These are phyloP conservation scores for Nasonia vitripennis DNA, from an alignment of 1,140 invertebrate species.

Conservation along the genomic window DNA sequence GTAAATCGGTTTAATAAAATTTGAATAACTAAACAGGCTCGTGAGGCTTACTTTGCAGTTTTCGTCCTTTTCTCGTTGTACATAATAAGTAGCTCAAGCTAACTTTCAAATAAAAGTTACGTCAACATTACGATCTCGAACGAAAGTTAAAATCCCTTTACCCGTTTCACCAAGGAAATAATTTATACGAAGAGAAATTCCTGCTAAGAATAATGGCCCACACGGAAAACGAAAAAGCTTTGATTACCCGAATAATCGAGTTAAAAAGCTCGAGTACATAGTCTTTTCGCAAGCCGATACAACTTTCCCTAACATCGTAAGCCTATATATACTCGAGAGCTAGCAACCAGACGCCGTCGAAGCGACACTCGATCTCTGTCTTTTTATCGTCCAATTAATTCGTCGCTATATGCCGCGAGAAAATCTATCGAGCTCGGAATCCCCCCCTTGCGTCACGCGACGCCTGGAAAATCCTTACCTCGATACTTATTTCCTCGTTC, in stretches of 20 bases:
- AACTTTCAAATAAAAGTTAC: too few species aligned
- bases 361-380: background rate
- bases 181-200: too few species aligned
- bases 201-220: too few species aligned
- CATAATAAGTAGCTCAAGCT: too few species aligned
- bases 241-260: background rate
- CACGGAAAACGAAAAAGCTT: background rate
- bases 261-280: background rate
- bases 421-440: background rate
- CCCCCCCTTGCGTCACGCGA: too few species aligned
- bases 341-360: background rate
- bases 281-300: background rate
- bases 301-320: background rate
- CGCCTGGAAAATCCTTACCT: background rate
- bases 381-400: slow-evolving; percentile 35
- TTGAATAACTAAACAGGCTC: too few species aligned
- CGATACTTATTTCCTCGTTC: slow-evolving; percentile 51
- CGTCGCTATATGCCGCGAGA: background rate
- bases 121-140: too few species aligned
- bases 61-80: too few species aligned
- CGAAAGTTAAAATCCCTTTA: too few species aligned
- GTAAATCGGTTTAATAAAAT: too few species aligned
- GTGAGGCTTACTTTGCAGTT: too few species aligned
- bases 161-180: too few species aligned
- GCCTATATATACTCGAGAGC: background rate